phyloP scores from a whole-genome alignment of 2,113 vertebrate species.

The Pituophis catenifer region DNA sequence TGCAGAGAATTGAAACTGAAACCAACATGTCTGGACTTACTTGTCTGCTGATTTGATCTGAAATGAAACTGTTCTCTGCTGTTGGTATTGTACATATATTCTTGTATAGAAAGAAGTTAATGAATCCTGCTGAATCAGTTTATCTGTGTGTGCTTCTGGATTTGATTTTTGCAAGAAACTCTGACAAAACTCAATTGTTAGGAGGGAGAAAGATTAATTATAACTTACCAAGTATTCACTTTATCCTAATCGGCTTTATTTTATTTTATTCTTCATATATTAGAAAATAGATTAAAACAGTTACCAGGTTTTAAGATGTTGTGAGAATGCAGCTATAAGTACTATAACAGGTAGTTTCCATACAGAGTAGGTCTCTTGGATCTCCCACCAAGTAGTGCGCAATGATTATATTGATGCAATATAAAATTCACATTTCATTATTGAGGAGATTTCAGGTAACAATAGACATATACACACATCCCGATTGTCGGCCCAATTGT shows the following conservation, averaged over 20 bases:
- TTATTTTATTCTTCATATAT: not conserved
- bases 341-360: not conserved
- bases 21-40: too few relatives aligned
- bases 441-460: not conserved
- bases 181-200: not conserved
- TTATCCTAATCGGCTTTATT: not conserved
- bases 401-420: not conserved
- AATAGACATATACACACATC: not conserved
- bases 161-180: too few relatives aligned
- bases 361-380: not conserved
- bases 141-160: too few relatives aligned
- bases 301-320: not conserved
- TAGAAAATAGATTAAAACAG: not conserved
- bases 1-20: too few relatives aligned
- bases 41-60: too few relatives aligned
- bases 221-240: not conserved
- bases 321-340: not conserved
- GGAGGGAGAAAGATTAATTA: not conserved
- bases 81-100: too few relatives aligned
- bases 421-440: slow-evolving; percentile 10
- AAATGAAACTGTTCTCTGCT: too few relatives aligned
- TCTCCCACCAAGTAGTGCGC: not conserved
- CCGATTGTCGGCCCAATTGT: not conserved
- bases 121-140: too few relatives aligned
- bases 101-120: too few relatives aligned